A percentile compares a stretch with the other conserved stretches of the same genome.
Conservation (phyloP, 2,113 vertebrate genomes). For the Callipepla squamata region DNA sequence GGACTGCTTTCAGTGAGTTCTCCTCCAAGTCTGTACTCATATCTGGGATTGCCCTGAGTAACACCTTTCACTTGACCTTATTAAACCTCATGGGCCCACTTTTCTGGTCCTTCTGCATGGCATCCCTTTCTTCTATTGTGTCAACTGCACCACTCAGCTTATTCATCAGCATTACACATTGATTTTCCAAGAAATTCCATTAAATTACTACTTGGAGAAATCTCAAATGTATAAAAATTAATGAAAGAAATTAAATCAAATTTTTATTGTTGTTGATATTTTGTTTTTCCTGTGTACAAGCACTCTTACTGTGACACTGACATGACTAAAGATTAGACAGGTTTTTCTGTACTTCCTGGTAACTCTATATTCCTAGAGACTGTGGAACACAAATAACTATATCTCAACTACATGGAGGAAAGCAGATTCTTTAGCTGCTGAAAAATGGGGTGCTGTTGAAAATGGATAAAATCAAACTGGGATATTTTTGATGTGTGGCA, state of each 20-base stretch:
- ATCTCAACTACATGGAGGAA: neutral
- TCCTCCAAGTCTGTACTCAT: no score
- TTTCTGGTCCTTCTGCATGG: neutral
- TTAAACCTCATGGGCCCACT: neutral
- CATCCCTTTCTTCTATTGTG: neutral
- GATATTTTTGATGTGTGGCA: neutral
- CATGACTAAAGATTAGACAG: neutral
- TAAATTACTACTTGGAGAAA: neutral
- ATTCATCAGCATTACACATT: neutral
- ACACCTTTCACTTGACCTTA: no score
- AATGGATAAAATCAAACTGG: neutral
- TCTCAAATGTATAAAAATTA: neutral
- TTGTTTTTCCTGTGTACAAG: neutral
- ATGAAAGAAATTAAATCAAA: neutral
- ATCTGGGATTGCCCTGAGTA: no score
- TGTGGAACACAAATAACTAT: neutral
- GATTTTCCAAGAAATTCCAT: neutral
- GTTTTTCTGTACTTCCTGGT: neutral
- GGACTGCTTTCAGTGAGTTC: no score
- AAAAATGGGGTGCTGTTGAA: neutral
- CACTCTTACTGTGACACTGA: neutral
- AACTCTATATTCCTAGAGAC: neutral
- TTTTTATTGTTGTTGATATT: no score
- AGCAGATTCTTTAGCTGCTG: neutral
- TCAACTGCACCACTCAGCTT: no score